Evolutionary conservation across 2,888 invertebrate species (phyloP), one percentile per base, ranked within the genome.

Genomic region (Epistrophe eligans): DNA sequence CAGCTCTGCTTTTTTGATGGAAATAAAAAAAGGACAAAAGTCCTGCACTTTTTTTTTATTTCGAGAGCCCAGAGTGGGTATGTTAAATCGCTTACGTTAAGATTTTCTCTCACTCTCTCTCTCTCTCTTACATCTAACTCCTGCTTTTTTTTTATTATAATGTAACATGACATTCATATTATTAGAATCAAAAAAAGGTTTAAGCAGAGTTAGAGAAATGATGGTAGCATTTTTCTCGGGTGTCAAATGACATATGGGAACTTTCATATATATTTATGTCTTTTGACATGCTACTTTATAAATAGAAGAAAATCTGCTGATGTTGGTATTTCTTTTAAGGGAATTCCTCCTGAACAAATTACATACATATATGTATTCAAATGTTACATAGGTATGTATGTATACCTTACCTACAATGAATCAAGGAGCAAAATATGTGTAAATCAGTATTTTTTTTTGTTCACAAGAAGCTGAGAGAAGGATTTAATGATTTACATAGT

Each of bases 101-200:
- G 66, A 67, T 73, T 83, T 77, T 66, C 4, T 32, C 5, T 32
- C 32, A 4, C 32, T 32, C 32, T 32, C 32, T 5, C 24, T 24
- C 24, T 24, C 35, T 35, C 35, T 17, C 35, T 35, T 6, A 7
- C 60, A 5, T 4, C 48, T 13, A 8, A 28, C n/a, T 55, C 28
- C 6, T 17, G 13, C 28, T 43, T 19, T 50, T 62, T n/a, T 19
- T 45, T 71, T 82, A 64, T 50, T 71, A 35, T 83, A 73, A 83
- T 79, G 79, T 79, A 58, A 79, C 83, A 79, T 83, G 79, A 79
- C 83, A 79, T 79, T 79, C 67, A 79, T 74, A 77, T 73, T 67
- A 83, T 79, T 72, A 77, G 45, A 77, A 67, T 66, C 58, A 72
- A 70, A 55, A 70, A 64, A 55, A 48, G 50, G 52, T 38, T 67